These are phyloP conservation scores for Campaea margaritaria DNA, from an alignment of 2,888 invertebrate genomes.

Conservation along the genomic window DNA sequence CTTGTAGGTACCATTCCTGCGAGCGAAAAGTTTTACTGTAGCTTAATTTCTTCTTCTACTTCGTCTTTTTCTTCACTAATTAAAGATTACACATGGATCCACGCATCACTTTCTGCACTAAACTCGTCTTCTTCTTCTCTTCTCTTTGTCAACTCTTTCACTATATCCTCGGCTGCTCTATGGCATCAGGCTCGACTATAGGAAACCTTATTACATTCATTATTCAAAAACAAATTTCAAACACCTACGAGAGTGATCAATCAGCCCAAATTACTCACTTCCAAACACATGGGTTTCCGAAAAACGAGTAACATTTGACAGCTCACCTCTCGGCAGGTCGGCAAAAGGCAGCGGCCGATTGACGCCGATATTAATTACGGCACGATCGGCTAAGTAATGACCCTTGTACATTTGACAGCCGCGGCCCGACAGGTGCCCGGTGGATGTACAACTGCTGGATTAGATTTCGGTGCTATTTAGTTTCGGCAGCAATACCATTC, in stretches of 20 bases:
- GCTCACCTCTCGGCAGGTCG: constrained; percentile 39
- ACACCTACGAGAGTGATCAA: constrained; percentile 4
- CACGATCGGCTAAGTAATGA: constrained; percentile 81
- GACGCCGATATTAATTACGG: constrained; percentile 74
- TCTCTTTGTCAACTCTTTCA: too few relatives aligned
- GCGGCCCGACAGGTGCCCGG: constrained; percentile 66
- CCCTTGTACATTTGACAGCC: constrained; percentile 82
- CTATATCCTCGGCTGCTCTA: too few relatives aligned
- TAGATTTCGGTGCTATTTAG: not conserved
- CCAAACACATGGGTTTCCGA: not conserved
- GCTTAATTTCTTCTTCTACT: too few relatives aligned
- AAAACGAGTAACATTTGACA: constrained; percentile 2
- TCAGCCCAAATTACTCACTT: constrained; percentile 10
- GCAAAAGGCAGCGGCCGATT: constrained; percentile 54
- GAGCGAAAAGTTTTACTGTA: too few relatives aligned
- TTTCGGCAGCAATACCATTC: too few relatives aligned
- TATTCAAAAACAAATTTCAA: not conserved
- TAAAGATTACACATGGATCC: too few relatives aligned
- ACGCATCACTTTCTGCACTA: too few relatives aligned
- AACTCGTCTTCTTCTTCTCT: too few relatives aligned
- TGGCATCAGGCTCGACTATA: not conserved
- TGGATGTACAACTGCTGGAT: constrained; percentile 28
- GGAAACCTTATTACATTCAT: not conserved
- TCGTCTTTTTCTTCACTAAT: too few relatives aligned
- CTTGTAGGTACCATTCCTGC: too few relatives aligned